Evolutionary conservation across 2,888 invertebrate genomes (phyloP), one percentile per base, ranked within the genome.

Genomic region (Dichetophora obliterata): DNA sequence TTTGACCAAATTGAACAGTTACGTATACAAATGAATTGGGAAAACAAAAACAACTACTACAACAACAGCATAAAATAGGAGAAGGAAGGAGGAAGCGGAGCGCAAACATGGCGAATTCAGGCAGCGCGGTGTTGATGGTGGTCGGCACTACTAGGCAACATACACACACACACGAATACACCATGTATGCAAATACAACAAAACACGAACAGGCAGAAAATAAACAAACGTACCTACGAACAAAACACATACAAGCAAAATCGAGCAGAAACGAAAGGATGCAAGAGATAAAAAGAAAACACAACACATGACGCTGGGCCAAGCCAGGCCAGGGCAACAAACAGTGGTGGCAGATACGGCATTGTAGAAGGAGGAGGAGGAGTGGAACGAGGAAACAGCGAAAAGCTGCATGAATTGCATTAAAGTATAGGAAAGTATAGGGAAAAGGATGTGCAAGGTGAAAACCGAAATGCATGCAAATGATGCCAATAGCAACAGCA

Each of bases 1-100:
- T 54, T 52, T 65, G 74, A 66, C 66, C 65, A 74, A 74, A 74
- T 74, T 74, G 65, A 74, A 74, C 66, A 54, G 66, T 54, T 52
- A 66, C 74, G 50, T 54, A 22, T 66, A 74, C 74, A 65, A 65
- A 74, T 66, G 37, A 66, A 74, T 74, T 74, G 74, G 66, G 65
- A 54, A 52, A 65, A 52, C 50, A 74, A 63, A 2, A 59, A 59
- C 66, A 43, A 19, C 37, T 22, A 9, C 14, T n/a, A 59, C 8
- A 59, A 59, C 59, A 43, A 43, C 1, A 14, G 43, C 43, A 43
- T 43, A 43, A 43, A 43, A 43, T 43, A 43, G 43, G 43, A 43
- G 43, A 11, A 43, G 43, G 43, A 11, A 43, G 43, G 43, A 43
- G 43, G 14, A 11, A 43, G 43, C 43, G 43, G 43, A 43, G 11